Base-by-base conservation (phyloP, 2,888 invertebrate species). In the Euproctis similis region DNA sequence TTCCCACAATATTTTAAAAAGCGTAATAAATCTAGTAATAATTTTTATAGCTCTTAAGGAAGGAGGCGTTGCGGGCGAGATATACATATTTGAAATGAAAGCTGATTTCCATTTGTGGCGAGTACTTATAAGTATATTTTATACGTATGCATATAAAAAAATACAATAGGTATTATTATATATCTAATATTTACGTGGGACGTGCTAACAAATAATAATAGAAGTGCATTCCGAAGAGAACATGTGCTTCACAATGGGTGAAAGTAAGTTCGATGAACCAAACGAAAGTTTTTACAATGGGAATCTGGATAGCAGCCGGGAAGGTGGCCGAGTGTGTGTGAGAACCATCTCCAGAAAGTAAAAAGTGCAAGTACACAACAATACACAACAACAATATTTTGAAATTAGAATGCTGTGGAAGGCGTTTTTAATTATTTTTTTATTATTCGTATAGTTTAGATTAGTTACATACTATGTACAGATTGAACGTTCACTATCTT, bases 191-290 rank as follows among this genome's bases (percentile, higher is more conserved):
- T n/a, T n/a, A 61, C 55, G 56, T 63, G 62, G 62, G 65, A 63
- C 58, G 59, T 67, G 67, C 60, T 63, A 65, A 70, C 66, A 64
- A 72, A 68, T n/a, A 68, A 64, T 68, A 75, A 71, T 73, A 66
- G 65, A 65, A 66, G 67, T 70, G 72, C 78, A 80, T 82, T 81
- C 80, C 81, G 53, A 60, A 53, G 75, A 72, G 71, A 73, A 58
- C 59, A 62, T 60, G 61, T 71, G 54, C 64, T 59, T n/a, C 47
- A 80, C 74, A 80, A 72, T 73, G 65, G 77, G 81, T 73, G 82
- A 84, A 82, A 82, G 82, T 81, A 61, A 74, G 82, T 82, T 84
- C 82, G 75, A 80, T 76, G 82, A 82, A 81, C 82, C 47, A 81
- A 77, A 76, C 59, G 76, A 81, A 78, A 81, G 80, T 74, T 67